A percentile compares a stretch with the other conserved stretches of the same genome.
These are phyloP conservation scores for Germaria angustata DNA, from an alignment of 2,888 invertebrate species.

Conservation along the genomic window DNA sequence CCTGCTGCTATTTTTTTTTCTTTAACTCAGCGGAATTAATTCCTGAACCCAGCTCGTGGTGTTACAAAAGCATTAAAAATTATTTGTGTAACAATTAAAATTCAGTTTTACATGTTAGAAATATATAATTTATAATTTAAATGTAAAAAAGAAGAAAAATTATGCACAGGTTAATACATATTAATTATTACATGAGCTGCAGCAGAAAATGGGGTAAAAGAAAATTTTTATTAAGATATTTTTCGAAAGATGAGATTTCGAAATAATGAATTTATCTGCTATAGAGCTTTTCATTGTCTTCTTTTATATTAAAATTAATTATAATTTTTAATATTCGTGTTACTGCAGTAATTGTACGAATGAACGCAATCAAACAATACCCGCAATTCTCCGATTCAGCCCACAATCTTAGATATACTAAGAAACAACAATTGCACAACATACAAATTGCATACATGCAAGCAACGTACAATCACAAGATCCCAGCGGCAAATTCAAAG, in stretches of 20 bases:
- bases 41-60: background rate
- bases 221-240: background rate
- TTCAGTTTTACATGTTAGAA: constrained; percentile 13
- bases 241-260: background rate
- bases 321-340: too few species aligned
- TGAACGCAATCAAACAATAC: too few species aligned
- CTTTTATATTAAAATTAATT: too few species aligned
- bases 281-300: background rate
- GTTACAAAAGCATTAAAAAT: constrained; percentile 1
- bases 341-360: too few species aligned
- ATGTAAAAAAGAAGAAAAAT: background rate
- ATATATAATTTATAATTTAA: constrained; percentile 22
- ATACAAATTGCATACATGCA: too few species aligned
- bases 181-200: background rate
- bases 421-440: too few species aligned
- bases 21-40: constrained; percentile 22
- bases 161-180: constrained; percentile 1
- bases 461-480: too few species aligned
- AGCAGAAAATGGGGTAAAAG: background rate
- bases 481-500: too few species aligned
- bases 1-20: background rate
- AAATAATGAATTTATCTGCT: background rate
- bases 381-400: too few species aligned
- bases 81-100: constrained; percentile 38
- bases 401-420: too few species aligned